A percentile compares a stretch with the other conserved stretches of the same genome.
Conservation (phyloP, 2,113 vertebrate species). For the Albula glossodonta region DNA sequence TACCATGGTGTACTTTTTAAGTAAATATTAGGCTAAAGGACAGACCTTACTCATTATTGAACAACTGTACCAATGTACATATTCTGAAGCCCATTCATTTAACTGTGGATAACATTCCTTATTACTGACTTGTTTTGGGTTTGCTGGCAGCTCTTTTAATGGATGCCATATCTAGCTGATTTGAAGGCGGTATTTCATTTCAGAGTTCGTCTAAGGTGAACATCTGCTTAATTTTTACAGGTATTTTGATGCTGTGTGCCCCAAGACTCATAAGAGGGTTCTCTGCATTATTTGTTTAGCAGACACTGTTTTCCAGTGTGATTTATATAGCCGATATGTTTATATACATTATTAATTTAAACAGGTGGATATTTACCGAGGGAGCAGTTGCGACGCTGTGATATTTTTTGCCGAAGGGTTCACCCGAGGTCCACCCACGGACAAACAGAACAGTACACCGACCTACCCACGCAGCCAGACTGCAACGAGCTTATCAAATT, state of each 20-base stretch:
- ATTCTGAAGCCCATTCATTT: background rate
- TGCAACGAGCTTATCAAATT: background rate
- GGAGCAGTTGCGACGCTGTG: background rate
- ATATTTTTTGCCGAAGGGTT: background rate
- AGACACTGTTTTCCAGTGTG: background rate
- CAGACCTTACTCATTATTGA: background rate
- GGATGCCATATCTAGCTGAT: background rate
- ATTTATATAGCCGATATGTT: background rate
- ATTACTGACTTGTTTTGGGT: background rate
- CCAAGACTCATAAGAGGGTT: background rate
- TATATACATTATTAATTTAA: background rate
- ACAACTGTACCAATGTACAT: background rate
- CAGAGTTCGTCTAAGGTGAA: background rate
- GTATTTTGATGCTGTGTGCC: background rate
- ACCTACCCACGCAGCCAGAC: background rate
- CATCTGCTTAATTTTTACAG: background rate
- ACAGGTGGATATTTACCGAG: background rate
- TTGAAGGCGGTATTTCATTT: background rate
- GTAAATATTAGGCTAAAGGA: background rate
- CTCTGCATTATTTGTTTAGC: background rate
- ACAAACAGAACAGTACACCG: background rate
- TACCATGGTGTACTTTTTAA: background rate
- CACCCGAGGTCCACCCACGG: background rate
- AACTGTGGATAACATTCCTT: background rate
- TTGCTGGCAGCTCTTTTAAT: background rate